Evolutionary conservation across 1,140 invertebrate species (phyloP), one percentile per base, ranked within the genome.

Genomic region (Drosophila rhopaloa): DNA sequence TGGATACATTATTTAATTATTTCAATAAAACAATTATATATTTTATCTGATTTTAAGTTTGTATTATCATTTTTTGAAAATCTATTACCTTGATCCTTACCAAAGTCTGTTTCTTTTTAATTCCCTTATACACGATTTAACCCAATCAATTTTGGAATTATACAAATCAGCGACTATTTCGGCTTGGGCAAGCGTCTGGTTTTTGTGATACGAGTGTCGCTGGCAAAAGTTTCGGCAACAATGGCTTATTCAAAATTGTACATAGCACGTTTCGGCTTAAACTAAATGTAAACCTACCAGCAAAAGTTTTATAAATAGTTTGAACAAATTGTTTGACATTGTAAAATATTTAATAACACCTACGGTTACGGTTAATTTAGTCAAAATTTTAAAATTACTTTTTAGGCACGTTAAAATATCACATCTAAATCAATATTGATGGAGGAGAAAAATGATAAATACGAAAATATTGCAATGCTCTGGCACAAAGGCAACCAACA

Each of bases 241-340:
- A 65, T 57, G 80, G 56, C 48, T 70, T 65, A 70, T 70, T 48
- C 46, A 59, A 83, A 84, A 70, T 83, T 86, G 81, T 85, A 89
- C 70, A 86, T 86, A 86, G 56, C 40, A 77, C 40, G 46, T 72
- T 55, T 79, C 41, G 59, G 65, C 54, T 56, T 55, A 58, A 68
- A 58, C 38, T 55, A 53, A 37, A 56, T 63, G 35, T 43, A 77
- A 72, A 66, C 56, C 41, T 35, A 71, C 29, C 61, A 29, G 74
- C 84, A 90, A 90, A 90, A 85, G 86, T 90, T 90, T 90, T 90
- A 90, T 90, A 80, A 66, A 70, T 66, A 79, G 65, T 76, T 73
- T 67, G 59, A 71, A 51, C 9, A 51, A 60, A 79, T 86, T 79
- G 74, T 85, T 85, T 86, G 81, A 61, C 81, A 76, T 71, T 76